Percentiles rank a stretch among this genome's conserved stretches.
These are phyloP conservation scores for Aspidiotus destructor DNA, from an alignment of 2,888 invertebrate species.

Conservation along the genomic window DNA sequence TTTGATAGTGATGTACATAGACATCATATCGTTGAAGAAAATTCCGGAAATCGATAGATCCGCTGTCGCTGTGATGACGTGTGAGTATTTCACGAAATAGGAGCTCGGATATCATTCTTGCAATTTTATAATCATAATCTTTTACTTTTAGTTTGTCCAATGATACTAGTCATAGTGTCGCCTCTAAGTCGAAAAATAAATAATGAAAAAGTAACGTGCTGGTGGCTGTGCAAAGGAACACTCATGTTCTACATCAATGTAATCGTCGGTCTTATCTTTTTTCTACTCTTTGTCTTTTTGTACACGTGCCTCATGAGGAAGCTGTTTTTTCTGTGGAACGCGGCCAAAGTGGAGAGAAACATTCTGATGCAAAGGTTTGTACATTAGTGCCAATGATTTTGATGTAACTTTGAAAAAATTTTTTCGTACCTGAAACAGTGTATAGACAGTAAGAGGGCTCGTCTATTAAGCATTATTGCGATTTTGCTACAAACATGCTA, in stretches of 20 bases:
- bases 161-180: constrained; percentile 20
- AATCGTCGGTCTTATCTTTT: constrained; percentile 36
- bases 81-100: constrained; percentile 40
- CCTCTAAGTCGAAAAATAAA: constrained; percentile 31
- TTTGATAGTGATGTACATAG: constrained; percentile 59
- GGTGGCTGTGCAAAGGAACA: constrained; percentile 39
- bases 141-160: constrained; percentile 24
- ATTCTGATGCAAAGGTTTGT: constrained; percentile 22
- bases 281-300: constrained; percentile 38
- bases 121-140: not conserved
- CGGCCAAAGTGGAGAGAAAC: constrained; percentile 20
- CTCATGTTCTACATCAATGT: constrained; percentile 39
- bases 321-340: constrained; percentile 27
- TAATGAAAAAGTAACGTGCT: constrained; percentile 31
- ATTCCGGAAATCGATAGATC: constrained; percentile 51
- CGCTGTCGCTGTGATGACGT: constrained; percentile 58
- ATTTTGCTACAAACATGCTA: too few relatives aligned
- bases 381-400: not conserved
- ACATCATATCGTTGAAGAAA: constrained; percentile 52
- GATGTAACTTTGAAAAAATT: too few relatives aligned
- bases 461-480: too few relatives aligned
- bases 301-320: constrained; percentile 37
- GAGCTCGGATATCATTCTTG: not conserved
- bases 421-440: too few relatives aligned
- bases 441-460: too few relatives aligned